Evolutionary conservation across 2,113 vertebrate species (phyloP), one percentile per base, ranked within the genome.

Genomic region (Salminus brasiliensis): DNA sequence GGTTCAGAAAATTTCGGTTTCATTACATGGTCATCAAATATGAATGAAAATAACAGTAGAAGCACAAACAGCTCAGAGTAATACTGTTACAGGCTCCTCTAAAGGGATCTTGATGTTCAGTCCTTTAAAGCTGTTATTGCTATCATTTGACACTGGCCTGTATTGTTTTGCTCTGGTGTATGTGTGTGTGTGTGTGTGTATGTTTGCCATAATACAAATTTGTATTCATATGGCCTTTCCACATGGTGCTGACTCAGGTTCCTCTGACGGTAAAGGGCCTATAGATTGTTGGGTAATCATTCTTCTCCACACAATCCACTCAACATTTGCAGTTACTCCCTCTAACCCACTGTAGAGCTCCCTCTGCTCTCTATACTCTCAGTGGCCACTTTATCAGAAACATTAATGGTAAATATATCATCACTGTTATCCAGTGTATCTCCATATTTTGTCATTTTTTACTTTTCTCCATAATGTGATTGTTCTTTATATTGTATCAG

Each of bases 11-110:
- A n/a, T n/a, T 16, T 32, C 11, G 25, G 7, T 32, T 2, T 6
- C 18, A 39, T 30, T 45, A 18, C 34, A 25, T 75, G 32, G 34
- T 65, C 32, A 75, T 75, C 30, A 76, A 27, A 76, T 39, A 53
- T 11, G 21, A 13, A 53, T 53, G 30, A 45, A 53, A 76, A 66
- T 27, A 30, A 36, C 18, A 36, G 18, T 21, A 11, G 0, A 30
- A 47, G 30, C 41, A 49, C 63, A 34, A 43, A 75, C 15, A 55
- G 16, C 49, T 53, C 49, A 4, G 55, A 30, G 55, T n/a, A 57
- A 11, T 23, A n/a, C 34, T 49, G 43, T 65, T 66, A 65, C 1
- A 27, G 30, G 25, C 49, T 66, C 43, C n/a, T 15, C 10, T 36
- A 23, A 1, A 13, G 41, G 21, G 43, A 76, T 18, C 41, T 43